Conservation (phyloP, 2,888 invertebrate species). For the Calliopum simillimum region DNA sequence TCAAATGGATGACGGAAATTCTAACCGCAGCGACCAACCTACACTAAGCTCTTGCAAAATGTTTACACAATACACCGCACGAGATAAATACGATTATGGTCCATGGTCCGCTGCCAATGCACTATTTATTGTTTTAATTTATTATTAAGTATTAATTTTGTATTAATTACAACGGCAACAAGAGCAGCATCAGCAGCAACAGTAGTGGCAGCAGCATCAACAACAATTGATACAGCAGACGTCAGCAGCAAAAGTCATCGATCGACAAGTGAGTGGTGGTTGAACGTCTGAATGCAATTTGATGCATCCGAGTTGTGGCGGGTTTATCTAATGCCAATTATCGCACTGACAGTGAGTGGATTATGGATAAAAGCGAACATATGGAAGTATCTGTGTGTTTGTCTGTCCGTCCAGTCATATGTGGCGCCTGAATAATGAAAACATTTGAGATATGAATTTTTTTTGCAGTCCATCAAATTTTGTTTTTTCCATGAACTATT, state of each 20-base stretch:
- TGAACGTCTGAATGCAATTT: not conserved
- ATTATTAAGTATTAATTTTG: constrained; percentile 23
- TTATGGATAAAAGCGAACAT: constrained; percentile 5
- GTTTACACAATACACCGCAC: not conserved
- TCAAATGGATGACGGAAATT: not conserved
- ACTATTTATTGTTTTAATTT: constrained; percentile 28
- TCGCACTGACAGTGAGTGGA: constrained; percentile 22
- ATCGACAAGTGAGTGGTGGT: not conserved
- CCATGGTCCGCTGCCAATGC: not conserved
- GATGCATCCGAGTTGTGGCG: not conserved
- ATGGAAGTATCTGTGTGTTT: not conserved
- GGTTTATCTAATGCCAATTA: constrained; percentile 21
- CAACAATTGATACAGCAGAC: not conserved
- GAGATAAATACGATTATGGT: not conserved
- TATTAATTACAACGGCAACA: constrained; percentile 29
- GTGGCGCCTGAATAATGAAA: not conserved
- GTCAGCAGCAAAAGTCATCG: too few species aligned
- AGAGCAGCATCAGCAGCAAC: not conserved
- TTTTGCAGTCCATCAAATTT: not conserved
- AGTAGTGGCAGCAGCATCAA: not conserved
- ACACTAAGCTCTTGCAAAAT: not conserved
- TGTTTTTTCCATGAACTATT: not conserved
- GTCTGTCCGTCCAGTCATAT: not conserved
- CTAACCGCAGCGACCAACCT: not conserved
- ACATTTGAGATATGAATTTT: not conserved